Conservation (phyloP, 2,113 vertebrate species). For the Sinocyclocheilus maitianheensis region DNA sequence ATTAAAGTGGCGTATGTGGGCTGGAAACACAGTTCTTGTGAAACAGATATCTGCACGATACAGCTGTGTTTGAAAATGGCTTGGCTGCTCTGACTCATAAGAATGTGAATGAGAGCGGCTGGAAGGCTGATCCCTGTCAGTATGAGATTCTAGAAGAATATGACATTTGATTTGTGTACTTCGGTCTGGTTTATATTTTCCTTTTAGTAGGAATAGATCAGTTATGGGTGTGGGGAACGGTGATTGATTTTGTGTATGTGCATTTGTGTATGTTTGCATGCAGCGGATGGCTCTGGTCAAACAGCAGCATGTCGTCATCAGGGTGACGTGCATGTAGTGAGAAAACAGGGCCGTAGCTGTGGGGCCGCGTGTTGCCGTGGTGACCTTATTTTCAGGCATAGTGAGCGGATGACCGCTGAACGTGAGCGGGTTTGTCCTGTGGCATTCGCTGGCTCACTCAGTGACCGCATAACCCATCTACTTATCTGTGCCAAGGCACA, state of each 20-base stretch:
- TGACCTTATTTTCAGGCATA: slow-evolving; percentile 60
- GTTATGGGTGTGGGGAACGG: slow-evolving; percentile 8
- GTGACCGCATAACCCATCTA: slow-evolving; percentile 37
- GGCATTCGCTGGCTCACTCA: slow-evolving; percentile 40
- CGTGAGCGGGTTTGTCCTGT: slow-evolving; percentile 32
- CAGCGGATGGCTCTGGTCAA: slow-evolving; percentile 19
- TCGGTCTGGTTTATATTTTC: slow-evolving; percentile 16
- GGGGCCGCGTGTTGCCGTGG: slow-evolving; percentile 50
- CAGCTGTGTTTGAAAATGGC: neutral
- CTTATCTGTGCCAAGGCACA: slow-evolving; percentile 8
- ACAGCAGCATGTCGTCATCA: slow-evolving; percentile 45
- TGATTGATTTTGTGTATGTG: slow-evolving; percentile 40
- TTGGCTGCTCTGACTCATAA: neutral
- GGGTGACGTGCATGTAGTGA: slow-evolving; percentile 34
- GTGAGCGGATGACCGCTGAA: slow-evolving; percentile 50
- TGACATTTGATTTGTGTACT: slow-evolving; percentile 12
- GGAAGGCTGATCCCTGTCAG: slow-evolving; percentile 2
- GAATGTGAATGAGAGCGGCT: slow-evolving; percentile 6
- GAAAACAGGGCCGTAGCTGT: slow-evolving; percentile 43
- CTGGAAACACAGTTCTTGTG: neutral
- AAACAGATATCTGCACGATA: neutral
- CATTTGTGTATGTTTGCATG: slow-evolving; percentile 15
- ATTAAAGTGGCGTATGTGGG: neutral
- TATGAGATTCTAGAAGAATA: neutral
- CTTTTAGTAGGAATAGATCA: slow-evolving; percentile 10